phyloP scores from a whole-genome alignment of 2,113 vertebrate genomes.

The Poecilia latipinna region DNA sequence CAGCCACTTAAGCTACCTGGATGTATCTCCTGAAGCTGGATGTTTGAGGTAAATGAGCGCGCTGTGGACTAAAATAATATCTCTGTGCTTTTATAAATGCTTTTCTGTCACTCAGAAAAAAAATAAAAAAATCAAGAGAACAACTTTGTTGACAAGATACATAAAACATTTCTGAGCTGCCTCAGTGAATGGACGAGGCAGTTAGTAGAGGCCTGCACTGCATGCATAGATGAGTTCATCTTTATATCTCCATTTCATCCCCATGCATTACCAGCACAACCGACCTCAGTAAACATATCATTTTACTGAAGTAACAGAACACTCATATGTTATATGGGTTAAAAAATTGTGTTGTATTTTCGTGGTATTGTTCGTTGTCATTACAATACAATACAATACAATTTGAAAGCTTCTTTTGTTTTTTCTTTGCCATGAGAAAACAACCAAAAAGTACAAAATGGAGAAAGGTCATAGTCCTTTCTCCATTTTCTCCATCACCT shows the following conservation, averaged over 20 bases:
- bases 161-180: neutral
- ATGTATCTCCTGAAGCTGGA: neutral
- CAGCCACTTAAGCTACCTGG: neutral
- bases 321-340: too few species aligned
- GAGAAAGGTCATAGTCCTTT: too few species aligned
- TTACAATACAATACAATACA: too few species aligned
- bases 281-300: too few species aligned
- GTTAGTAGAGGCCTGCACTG: neutral
- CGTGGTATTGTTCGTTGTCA: too few species aligned
- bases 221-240: neutral
- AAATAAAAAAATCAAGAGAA: too few species aligned
- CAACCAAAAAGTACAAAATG: neutral
- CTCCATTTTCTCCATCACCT: too few species aligned
- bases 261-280: neutral
- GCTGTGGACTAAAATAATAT: neutral
- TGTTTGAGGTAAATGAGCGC: neutral
- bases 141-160: neutral
- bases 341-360: too few species aligned
- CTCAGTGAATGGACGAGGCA: neutral
- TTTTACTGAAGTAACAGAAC: too few species aligned
- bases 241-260: neutral
- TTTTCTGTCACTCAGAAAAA: slow-evolving; percentile 6
- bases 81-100: slow-evolving; percentile 5
- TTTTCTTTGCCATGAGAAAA: too few species aligned
- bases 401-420: too few species aligned